A percentile compares a stretch with the other conserved stretches of the same genome.
phyloP scores from a whole-genome alignment of 2,113 vertebrate species.

The Thryonomys swinderianus region DNA sequence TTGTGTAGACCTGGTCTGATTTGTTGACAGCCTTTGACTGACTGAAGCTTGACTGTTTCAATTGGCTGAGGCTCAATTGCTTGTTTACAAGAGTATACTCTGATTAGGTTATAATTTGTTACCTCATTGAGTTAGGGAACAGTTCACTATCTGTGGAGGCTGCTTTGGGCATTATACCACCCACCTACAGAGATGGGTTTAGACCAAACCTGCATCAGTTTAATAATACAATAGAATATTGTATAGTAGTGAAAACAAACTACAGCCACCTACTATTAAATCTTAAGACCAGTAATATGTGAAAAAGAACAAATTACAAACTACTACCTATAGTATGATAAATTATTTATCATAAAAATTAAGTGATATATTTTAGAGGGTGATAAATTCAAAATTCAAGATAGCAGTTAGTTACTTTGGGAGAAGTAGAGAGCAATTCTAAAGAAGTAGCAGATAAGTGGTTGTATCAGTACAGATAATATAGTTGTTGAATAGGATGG shows the following conservation, averaged over 20 bases:
- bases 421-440: neutral
- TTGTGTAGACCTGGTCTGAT: neutral
- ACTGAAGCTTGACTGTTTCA: neutral
- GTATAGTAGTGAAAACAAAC: neutral
- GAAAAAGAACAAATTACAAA: neutral
- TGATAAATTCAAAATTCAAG: neutral
- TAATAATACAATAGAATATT: neutral
- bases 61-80: neutral
- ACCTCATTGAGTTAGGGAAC: neutral
- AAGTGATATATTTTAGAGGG: neutral
- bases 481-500: neutral
- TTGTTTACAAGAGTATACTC: neutral
- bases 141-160: neutral
- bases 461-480: accelerated
- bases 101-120: neutral
- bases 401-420: neutral
- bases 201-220: neutral
- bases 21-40: neutral
- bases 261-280: neutral
- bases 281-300: neutral
- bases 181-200: neutral
- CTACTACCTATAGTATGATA: neutral
- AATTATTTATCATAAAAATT: neutral
- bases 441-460: neutral
- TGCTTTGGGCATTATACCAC: neutral